Evolutionary conservation across 2,113 vertebrate species (phyloP), one percentile per base, ranked within the genome.

Genomic region (Megalops atlanticus): DNA sequence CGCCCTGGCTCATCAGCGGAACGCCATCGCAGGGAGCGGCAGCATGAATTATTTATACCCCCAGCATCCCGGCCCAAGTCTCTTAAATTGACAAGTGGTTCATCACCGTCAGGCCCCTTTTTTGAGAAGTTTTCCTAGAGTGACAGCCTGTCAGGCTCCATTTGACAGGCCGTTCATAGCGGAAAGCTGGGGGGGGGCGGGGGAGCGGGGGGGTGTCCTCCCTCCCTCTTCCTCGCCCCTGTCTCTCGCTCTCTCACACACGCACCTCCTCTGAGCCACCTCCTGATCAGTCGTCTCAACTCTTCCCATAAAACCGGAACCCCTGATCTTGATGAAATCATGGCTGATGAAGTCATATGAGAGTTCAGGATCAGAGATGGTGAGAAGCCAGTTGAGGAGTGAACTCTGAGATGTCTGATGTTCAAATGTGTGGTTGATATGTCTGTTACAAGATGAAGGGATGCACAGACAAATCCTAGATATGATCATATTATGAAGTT

Each of bases 201-300:
- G 35, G 35, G n/a, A 58, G 24, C 35, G 31, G n/a, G n/a, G n/a
- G n/a, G n/a, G n/a, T 72, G 58, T 80, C 45, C 36, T 82, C 74
- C 36, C 8, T 81, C 77, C 74, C 76, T 40, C 33, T 71, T 10
- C 5, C 43, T 79, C n/a, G n/a, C n/a, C 74, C 52, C 70, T 82
- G 52, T 84, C 58, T 64, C 80, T 78, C 21, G 78, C 71, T 73
- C 64, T 89, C 81, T 83, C 69, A 43, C 39, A 74, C 80, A 85
- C 85, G 43, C 7, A 45, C 7, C 43, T n/a, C n/a, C 7, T 45
- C 43, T 10, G 43, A 45, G 43, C 43, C 43, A 45, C 43, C 43
- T 45, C 43, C 43, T 14, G 43, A 14, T 45, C 43, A 45, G 43
- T 14, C 7, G 14, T 45, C 43, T 45, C 43, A 45, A 6, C 43